Base-by-base conservation (phyloP, 2,888 invertebrate genomes). In the Lysandra bellargus region DNA sequence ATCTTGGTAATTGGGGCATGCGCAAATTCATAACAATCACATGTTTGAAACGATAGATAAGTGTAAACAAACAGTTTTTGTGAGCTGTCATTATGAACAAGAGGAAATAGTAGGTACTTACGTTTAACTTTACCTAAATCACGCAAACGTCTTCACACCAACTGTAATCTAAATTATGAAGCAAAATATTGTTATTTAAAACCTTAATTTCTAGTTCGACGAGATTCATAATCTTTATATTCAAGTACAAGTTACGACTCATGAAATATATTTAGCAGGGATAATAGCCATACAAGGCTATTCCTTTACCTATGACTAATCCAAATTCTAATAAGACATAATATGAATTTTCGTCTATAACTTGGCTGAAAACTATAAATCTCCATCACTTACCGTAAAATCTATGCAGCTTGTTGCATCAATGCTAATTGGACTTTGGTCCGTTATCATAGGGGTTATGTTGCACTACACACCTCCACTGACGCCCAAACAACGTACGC, bases 401-500 rank as follows among this genome's bases (percentile, higher is more conserved):
- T 1, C 14, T 4, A 37, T 4, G 4, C 69, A 14, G 69, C 69
- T 17, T 33, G 33, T 5, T 37, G 69, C 69, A 69, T 69, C 33
- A 69, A 33, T 69, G 69, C 17, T 37, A 69, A 69, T 37, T 69
- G 69, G 69, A 69, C 69, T 69, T 69, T 69, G 69, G 12, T 33
- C 37, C 33, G 33, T 69, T 69, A 69, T 69, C 69, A 69, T 37
- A 69, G 14, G 33, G 33, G 33, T 37, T 69, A 69, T 14, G 33
- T 69, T 14, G 69, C 69, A 69, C 69, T 69, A 69, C 69, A 69
- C 69, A 69, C 69, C 69, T 69, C 69, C 69, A 69, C 69, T 33
- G 37, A 33, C 69, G 37, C 69, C 33, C 33, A 37, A 37, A 69
- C 33, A 69, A 33, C 69, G 17, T 17, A 69, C 69, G 69, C 69